These are phyloP conservation scores for Chrysina gloriosa DNA, from an alignment of 2,888 invertebrate genomes.

Conservation along the genomic window DNA sequence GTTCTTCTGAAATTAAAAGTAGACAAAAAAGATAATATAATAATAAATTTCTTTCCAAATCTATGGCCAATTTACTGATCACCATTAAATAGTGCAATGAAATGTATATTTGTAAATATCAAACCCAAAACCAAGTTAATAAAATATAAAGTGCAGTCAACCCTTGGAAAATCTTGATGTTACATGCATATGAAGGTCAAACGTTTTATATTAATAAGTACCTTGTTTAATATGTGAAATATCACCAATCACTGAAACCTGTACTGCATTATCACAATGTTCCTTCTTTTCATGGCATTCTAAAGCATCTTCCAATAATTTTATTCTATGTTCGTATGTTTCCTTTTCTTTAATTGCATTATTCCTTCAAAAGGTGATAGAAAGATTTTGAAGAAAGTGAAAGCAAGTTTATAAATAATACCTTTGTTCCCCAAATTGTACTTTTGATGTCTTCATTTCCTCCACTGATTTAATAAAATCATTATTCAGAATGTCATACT, in stretches of 20 bases:
- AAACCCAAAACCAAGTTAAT: neutral
- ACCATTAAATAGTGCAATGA: neutral
- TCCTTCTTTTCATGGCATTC: constrained; percentile 35
- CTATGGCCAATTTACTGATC: too few species aligned
- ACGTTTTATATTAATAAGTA: too few species aligned
- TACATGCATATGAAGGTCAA: too few species aligned
- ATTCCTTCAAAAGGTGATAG: constrained; percentile 28
- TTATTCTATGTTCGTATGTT: constrained; percentile 35
- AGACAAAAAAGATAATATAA: neutral
- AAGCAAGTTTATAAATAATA: constrained; percentile 9
- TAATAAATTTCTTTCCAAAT: neutral
- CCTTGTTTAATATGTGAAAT: constrained; percentile 20
- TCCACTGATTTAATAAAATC: constrained; percentile 32
- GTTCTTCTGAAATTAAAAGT: constrained; percentile 32
- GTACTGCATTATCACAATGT: constrained; percentile 40
- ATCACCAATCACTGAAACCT: constrained; percentile 40
- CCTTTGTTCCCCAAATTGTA: constrained; percentile 39
- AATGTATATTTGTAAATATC: neutral
- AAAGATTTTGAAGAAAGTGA: neutral
- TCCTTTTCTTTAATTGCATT: constrained; percentile 17
- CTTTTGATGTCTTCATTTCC: constrained; percentile 37
- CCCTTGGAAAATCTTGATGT: too few species aligned
- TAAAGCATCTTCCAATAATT: constrained; percentile 35
- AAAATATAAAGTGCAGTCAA: too few species aligned
- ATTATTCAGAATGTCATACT: constrained; percentile 19